A percentile compares a stretch with the other conserved stretches of the same genome.
These are phyloP conservation scores for Hemiscyllium ocellatum DNA, from an alignment of 2,113 vertebrate genomes.

Conservation along the genomic window DNA sequence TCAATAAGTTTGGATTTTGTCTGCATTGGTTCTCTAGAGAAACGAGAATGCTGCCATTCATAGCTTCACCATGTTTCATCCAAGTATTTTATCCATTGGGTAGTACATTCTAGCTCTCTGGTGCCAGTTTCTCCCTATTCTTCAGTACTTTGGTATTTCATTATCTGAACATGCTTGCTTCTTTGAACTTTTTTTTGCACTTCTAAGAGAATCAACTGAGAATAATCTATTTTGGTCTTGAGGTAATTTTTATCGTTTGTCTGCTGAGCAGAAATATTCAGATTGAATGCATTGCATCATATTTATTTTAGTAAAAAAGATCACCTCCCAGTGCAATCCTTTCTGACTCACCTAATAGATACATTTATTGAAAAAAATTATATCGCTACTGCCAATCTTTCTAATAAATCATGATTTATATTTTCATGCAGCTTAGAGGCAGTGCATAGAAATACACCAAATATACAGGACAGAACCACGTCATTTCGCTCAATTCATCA, in stretches of 20 bases:
- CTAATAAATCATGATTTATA: neutral
- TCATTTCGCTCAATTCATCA: neutral
- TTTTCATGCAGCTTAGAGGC: neutral
- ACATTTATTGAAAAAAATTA: neutral
- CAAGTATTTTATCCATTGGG: too few relatives aligned
- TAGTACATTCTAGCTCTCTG: neutral
- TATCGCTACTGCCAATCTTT: neutral
- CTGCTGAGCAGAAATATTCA: neutral
- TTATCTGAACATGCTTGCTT: neutral
- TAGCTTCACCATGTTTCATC: neutral
- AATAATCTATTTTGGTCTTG: neutral
- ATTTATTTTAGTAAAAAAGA: neutral
- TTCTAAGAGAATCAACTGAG: neutral
- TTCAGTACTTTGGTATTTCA: neutral
- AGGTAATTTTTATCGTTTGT: neutral
- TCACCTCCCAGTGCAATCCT: too few relatives aligned
- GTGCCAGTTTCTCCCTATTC: neutral
- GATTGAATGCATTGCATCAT: too few relatives aligned
- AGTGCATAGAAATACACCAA: neutral
- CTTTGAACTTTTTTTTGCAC: neutral
- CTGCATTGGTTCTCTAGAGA: neutral
- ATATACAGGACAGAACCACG: neutral
- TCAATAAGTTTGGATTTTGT: neutral
- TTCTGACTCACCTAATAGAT: neutral
- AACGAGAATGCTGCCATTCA: neutral